Evolutionary conservation across 2,113 vertebrate species (phyloP).

Genomic region (Paraplagusia blochii): DNA sequence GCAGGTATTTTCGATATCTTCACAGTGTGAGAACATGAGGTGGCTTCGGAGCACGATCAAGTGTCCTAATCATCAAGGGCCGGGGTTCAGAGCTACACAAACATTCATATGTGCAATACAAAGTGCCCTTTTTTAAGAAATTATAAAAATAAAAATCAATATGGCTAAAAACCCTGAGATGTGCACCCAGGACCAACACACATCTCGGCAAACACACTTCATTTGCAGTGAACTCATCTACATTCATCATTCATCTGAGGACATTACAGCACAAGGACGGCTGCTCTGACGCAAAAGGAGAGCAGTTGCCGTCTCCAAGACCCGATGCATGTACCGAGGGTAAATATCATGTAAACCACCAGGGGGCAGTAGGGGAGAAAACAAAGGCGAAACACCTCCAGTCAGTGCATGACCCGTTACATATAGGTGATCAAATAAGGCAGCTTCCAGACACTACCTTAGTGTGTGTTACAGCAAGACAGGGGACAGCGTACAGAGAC

Average conservation of each 20-base stretch:
- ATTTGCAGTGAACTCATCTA: background rate
- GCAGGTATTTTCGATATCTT: background rate
- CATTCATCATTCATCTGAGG: background rate
- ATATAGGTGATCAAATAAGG: conserved; percentile 6
- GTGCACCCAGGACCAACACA: conserved; percentile 21
- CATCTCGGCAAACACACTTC: conserved; percentile 22
- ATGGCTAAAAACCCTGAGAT: conserved; percentile 15
- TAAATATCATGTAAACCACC: background rate
- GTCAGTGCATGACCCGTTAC: conserved; percentile 14
- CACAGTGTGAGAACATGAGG: conserved; percentile 22
- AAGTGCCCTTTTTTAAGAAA: conserved; percentile 17
- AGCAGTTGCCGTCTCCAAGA: conserved; percentile 24
- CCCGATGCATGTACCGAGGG: background rate
- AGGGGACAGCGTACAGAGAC: background rate
- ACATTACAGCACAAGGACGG: conserved; percentile 9
- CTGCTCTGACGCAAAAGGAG: conserved; percentile 22
- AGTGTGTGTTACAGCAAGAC: background rate
- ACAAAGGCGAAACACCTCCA: conserved; percentile 3
- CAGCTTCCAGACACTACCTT: background rate
- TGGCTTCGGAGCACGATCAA: conserved; percentile 3
- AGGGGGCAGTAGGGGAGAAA: background rate
- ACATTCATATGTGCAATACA: conserved; percentile 8
- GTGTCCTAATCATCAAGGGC: background rate
- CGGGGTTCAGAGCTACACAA: conserved; percentile 1
- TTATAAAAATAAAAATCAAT: conserved; percentile 13